Evolutionary conservation across 2,797 vertebrate species (phyloP).

Genomic region (Hydrocynus forskahlii): DNA sequence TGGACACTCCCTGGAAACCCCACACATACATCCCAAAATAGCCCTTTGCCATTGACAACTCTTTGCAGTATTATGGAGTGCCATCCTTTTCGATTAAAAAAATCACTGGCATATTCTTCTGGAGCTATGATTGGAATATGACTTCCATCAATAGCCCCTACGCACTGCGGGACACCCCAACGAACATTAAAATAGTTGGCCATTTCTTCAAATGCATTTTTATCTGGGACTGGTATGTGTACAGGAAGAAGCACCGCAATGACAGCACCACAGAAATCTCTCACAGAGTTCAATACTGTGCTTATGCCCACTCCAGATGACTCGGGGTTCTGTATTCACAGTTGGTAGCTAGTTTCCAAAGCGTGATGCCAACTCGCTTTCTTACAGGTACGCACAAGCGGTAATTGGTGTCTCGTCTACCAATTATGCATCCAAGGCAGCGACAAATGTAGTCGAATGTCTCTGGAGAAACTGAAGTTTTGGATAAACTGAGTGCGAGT

Average conservation of each 20-base stretch:
- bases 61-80: slow-evolving; percentile 52
- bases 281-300: slow-evolving; percentile 45
- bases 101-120: neutral
- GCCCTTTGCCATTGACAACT: slow-evolving; percentile 59
- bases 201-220: slow-evolving; percentile 50
- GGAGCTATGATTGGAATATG: slow-evolving; percentile 52
- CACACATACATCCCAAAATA: slow-evolving; percentile 62
- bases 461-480: no score
- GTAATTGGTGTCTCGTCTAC: no score
- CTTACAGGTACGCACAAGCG: slow-evolving; percentile 42
- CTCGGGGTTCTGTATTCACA: slow-evolving; percentile 47
- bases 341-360: slow-evolving; percentile 49
- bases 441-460: no score
- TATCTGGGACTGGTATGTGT: slow-evolving; percentile 31
- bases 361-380: slow-evolving; percentile 36
- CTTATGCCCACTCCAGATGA: slow-evolving; percentile 53
- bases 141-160: slow-evolving; percentile 53
- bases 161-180: slow-evolving; percentile 50
- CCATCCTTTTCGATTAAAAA: slow-evolving; percentile 58
- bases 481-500: no score
- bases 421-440: no score
- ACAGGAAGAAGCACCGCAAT: slow-evolving; percentile 48
- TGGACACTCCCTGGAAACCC: slow-evolving; percentile 53
- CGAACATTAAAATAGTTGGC: slow-evolving; percentile 23
- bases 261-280: slow-evolving; percentile 50